Percentiles rank a stretch among this genome's conserved stretches.
Conservation (phyloP, 1,140 invertebrate species). For the Sinonovacula constricta region DNA sequence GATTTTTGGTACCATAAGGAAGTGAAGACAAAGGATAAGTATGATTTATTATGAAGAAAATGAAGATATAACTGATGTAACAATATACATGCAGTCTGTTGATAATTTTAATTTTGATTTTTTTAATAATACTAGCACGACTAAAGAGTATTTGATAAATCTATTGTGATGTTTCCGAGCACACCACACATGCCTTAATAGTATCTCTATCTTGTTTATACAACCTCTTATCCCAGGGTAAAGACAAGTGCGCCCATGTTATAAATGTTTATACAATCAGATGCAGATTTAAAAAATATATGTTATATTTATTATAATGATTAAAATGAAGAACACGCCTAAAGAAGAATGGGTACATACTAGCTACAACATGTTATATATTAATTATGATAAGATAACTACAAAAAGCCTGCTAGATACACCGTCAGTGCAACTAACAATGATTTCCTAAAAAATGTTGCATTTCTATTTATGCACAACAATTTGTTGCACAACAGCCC, state of each 20-base stretch:
- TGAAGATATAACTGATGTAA: not conserved
- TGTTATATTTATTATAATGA: not conserved
- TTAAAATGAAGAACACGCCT: not conserved
- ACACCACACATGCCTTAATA: slow-evolving; percentile 20
- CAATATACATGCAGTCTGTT: not conserved
- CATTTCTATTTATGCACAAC: no score
- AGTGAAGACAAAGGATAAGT: not conserved
- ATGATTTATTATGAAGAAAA: not conserved
- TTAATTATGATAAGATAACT: not conserved
- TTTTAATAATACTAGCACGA: not conserved
- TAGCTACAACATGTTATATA: no score
- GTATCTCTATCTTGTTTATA: not conserved
- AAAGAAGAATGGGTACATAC: no score
- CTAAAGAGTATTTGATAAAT: not conserved
- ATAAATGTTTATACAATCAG: not conserved
- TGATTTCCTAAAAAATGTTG: no score
- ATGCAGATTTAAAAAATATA: not conserved
- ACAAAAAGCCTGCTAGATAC: slow-evolving; percentile 11
- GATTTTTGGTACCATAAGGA: not conserved
- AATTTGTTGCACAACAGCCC: no score
- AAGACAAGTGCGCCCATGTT: slow-evolving; percentile 1
- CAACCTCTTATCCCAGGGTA: not conserved
- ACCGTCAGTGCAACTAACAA: slow-evolving; percentile 10
- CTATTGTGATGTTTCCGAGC: slow-evolving; percentile 9
- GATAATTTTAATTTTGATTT: not conserved